Conservation (phyloP, 2,888 invertebrate species). For the Creontiades dilutus region DNA sequence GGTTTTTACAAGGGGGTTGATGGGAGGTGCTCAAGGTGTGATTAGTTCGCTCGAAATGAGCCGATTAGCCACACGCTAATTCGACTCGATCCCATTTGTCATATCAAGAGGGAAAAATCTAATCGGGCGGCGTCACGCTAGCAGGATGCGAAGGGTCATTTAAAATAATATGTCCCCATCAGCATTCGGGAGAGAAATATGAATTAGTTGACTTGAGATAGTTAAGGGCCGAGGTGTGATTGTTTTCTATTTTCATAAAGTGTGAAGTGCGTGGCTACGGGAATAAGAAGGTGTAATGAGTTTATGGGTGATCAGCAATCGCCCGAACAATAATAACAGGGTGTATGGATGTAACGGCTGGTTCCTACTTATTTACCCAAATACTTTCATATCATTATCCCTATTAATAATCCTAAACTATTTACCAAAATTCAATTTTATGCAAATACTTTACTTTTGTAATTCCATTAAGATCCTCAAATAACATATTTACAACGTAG, state of each 20-base stretch:
- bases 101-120: slow-evolving; percentile 31
- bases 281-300: too few species aligned
- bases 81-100: slow-evolving; percentile 42
- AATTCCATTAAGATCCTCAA: too few species aligned
- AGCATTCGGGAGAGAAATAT: background rate
- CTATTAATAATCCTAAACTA: too few species aligned
- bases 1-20: slow-evolving; percentile 26
- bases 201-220: background rate
- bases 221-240: background rate
- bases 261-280: background rate
- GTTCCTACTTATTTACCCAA: too few species aligned
- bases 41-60: slow-evolving; percentile 30
- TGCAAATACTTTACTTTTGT: too few species aligned
- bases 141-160: background rate
- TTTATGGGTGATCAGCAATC: too few species aligned
- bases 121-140: slow-evolving; percentile 1
- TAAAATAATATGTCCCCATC: slow-evolving; percentile 24
- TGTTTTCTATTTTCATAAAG: background rate
- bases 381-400: too few species aligned
- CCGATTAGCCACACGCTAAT: slow-evolving; percentile 46
- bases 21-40: slow-evolving; percentile 34
- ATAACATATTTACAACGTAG: too few species aligned
- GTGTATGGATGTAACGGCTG: too few species aligned
- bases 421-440: too few species aligned
- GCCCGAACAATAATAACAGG: too few species aligned